Evolutionary conservation across 1,140 invertebrate species (phyloP), one percentile per base, ranked within the genome.

Genomic region (Aleiodes sp.): DNA sequence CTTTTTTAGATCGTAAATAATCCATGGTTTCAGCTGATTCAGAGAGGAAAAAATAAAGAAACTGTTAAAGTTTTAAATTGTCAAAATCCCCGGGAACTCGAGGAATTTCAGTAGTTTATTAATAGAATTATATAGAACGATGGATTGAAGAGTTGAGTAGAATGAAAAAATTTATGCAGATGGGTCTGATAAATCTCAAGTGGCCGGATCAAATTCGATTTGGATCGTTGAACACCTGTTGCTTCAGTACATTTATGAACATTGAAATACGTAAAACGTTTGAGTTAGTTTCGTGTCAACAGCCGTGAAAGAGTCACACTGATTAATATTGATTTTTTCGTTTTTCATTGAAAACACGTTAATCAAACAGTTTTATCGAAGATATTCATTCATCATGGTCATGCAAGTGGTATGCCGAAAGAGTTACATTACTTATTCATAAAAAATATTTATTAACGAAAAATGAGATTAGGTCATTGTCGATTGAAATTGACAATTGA

Each of bases 401-500:
- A 67, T 67, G 52, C 65, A 67, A 67, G 59, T 67, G 65, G 65
- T 67, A 67, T 59, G 39, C 9, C 39, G 62, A 46, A 46, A 43
- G n/a, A 28, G 24, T 10, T 29, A 39, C n/a, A 37, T 63, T 28
- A 19, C 3, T 63, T 37, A 4, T 10, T 39, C 6, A 12, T 16
- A 16, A 16, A 43, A 12, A 43, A 43, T 7, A 16, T 4, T 16
- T 16, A 43, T 7, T n/a, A 43, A 43, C 7, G 19, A 16, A 43
- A 43, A 43, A 14, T 16, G 4, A 12, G 39, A 12, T 35, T 35
- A 35, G 31, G 10, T 35, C 10, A 35, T 35, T 6, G 4, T 35
- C 4, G 4, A 35, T 6, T 6, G 4, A 35, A 35, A 35, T 35
- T 10, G 10, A 35, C 31, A 35, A 35, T 35, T 10, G 31, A 10